Evolutionary conservation across 2,797 vertebrate species (phyloP), one percentile per base, ranked within the genome.

Genomic region (Ceryle rudis): DNA sequence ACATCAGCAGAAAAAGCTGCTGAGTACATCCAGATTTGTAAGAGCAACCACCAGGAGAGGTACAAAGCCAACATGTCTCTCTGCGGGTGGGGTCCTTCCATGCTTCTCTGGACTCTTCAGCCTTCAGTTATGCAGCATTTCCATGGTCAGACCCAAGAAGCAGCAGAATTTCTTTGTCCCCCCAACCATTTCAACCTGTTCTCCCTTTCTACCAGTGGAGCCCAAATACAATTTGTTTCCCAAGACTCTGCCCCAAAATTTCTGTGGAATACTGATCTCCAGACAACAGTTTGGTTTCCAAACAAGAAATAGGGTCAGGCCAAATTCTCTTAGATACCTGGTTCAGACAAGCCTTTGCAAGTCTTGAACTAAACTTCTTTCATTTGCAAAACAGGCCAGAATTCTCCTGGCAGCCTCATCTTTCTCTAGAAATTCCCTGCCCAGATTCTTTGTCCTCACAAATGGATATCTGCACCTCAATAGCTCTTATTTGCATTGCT

Each of bases 321-420:
- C 87, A 90, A 95, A 91, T 90, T 19, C 25, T 75, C 66, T 49
- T 11, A 49, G 39, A 81, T 55, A 78, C 17, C 35, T 79, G 70
- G 26, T 51, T 94, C 52, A 93, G 61, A 57, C 91, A 96, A 86
- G 89, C 41, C 22, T 91, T 86, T 69, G 29, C 61, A 93, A 88
- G 89, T n/a, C 60, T 81, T 86, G 49, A 62, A 81, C 58, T 66
- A 81, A 52, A 85, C 19, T 91, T 73, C 46, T 94, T 86, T 84
- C 77, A 66, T 90, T 96, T 89, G 77, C 80, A 96, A 95, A 96
- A 73, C 62, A 94, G 66, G 65, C 51, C 73, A 88, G 80, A 92
- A 94, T 82, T 31, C 42, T 94, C 21, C 73, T 54, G 66, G 82
- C 71, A 91, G 71, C 14, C 28, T 42, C 2, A 3, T 72, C n/a